phyloP scores from a whole-genome alignment of 2,113 vertebrate species.

The Myotis brandtii region DNA sequence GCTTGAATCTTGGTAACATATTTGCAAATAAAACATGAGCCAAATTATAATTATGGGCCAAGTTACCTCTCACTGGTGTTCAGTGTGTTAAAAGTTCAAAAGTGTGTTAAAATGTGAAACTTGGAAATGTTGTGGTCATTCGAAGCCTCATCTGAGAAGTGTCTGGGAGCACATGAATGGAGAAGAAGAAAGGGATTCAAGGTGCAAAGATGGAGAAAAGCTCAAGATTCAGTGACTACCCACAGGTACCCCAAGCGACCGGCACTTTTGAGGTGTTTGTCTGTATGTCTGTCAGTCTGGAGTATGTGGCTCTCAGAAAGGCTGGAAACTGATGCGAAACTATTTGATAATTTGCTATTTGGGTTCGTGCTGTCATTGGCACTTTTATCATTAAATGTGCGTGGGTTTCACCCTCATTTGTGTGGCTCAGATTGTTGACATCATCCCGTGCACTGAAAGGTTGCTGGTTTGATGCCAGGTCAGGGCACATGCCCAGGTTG shows the following conservation, averaged over 20 bases:
- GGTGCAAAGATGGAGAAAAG: not conserved
- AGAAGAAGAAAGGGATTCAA: not conserved
- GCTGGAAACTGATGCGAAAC: not conserved
- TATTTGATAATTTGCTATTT: not conserved
- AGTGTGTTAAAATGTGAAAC: slow-evolving; percentile 10
- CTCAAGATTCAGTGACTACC: not conserved
- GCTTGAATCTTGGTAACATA: not conserved
- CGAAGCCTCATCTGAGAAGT: not conserved
- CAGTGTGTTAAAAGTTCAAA: not conserved
- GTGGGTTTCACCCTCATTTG: too few relatives aligned
- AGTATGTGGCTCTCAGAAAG: not conserved
- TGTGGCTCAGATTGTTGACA: too few relatives aligned
- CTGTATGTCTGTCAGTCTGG: not conserved
- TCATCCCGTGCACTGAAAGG: too few relatives aligned
- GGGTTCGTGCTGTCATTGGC: not conserved
- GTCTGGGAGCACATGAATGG: not conserved
- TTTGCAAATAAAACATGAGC: not conserved
- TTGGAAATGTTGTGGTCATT: not conserved
- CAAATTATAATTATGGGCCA: not conserved
- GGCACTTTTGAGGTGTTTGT: not conserved
- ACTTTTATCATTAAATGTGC: not conserved
- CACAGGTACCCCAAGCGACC: not conserved
- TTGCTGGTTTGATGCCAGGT: too few relatives aligned
- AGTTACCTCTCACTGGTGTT: not conserved
- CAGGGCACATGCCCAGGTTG: too few relatives aligned